Percentiles rank a stretch among this genome's conserved stretches.
Evolutionary conservation across 2,888 invertebrate species (phyloP).

Genomic region (Drymonia ruficornis): DNA sequence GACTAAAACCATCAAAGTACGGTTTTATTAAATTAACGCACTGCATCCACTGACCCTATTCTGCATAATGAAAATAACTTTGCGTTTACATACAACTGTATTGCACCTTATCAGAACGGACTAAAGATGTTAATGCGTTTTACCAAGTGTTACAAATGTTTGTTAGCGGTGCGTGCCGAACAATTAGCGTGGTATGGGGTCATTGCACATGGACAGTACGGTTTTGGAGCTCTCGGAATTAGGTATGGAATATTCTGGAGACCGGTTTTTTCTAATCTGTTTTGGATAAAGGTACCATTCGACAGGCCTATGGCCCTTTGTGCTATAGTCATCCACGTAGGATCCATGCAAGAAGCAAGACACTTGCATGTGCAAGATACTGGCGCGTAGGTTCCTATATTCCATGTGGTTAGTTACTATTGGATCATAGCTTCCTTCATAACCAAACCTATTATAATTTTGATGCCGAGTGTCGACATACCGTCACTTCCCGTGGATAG

Average conservation of each 20-base stretch:
- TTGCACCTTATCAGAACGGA: slow-evolving; percentile 10
- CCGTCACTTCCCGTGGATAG: slow-evolving; percentile 14
- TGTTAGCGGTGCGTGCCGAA: slow-evolving; percentile 15
- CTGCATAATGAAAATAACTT: slow-evolving; percentile 14
- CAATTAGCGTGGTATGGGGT: slow-evolving; percentile 40
- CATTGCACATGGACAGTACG: slow-evolving; percentile 39
- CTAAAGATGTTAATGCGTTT: slow-evolving; percentile 29
- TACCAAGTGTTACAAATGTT: background rate
- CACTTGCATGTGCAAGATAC: too few species aligned
- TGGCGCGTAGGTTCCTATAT: too few species aligned
- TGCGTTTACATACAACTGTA: background rate
- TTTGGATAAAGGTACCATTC: too few species aligned
- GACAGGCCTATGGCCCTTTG: too few species aligned
- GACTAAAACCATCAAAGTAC: slow-evolving; percentile 14
- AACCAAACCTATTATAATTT: background rate
- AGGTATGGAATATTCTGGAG: slow-evolving; percentile 21
- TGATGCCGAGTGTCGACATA: slow-evolving; percentile 8
- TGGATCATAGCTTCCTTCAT: background rate
- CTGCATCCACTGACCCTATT: slow-evolving; percentile 59
- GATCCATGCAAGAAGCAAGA: too few species aligned
- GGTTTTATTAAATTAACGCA: slow-evolving; percentile 65
- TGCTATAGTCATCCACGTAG: too few species aligned
- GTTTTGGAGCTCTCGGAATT: slow-evolving; percentile 20
- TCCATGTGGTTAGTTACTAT: background rate
- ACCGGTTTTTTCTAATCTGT: too few species aligned